Conservation (phyloP, 2,113 vertebrate species). For the Cyanoliseus patagonus region DNA sequence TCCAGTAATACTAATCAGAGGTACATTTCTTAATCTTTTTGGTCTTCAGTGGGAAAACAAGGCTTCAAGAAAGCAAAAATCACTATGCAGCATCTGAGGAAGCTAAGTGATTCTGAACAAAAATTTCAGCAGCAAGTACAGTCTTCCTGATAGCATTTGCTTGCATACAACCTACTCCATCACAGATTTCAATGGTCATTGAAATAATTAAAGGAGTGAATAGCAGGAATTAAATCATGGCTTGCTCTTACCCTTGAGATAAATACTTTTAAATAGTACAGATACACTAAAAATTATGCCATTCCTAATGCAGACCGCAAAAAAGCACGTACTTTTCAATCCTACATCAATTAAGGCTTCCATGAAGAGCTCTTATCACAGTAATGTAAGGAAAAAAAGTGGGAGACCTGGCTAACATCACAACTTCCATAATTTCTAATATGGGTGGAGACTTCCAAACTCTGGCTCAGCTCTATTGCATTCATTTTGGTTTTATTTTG, state of each 20-base stretch:
- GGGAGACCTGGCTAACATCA: not conserved
- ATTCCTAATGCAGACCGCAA: not conserved
- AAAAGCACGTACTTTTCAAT: not conserved
- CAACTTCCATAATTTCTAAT: not conserved
- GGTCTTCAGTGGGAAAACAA: not conserved
- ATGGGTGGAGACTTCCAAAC: not conserved
- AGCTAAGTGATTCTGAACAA: not conserved
- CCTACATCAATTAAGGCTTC: not conserved
- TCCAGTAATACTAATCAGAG: not conserved
- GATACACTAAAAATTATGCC: not conserved
- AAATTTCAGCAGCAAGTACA: not conserved
- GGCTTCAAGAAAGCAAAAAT: not conserved
- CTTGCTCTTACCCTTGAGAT: not conserved
- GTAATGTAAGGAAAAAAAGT: not conserved
- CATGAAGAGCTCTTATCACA: not conserved
- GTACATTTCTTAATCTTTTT: not conserved
- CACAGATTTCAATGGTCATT: not conserved
- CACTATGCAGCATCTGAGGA: not conserved
- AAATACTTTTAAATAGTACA: not conserved
- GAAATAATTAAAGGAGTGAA: not conserved
- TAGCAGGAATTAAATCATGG: not conserved
- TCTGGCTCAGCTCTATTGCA: not conserved
- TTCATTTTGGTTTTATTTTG: not conserved
- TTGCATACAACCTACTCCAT: not conserved
- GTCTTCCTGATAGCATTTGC: not conserved